phyloP scores from a whole-genome alignment of 2,797 vertebrate species.

The Coranthus polyacanthus region DNA sequence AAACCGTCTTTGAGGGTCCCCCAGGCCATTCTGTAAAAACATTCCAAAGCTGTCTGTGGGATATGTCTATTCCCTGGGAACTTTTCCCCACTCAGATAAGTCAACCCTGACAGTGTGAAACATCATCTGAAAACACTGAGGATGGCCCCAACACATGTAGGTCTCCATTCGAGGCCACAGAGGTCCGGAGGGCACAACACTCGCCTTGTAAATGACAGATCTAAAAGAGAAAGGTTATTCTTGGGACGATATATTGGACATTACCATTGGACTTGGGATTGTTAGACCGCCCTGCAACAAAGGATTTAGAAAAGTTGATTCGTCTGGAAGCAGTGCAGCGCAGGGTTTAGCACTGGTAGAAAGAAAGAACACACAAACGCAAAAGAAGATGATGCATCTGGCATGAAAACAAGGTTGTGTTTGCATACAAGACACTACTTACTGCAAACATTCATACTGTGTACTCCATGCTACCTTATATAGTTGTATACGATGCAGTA shows the following conservation, averaged over 20 bases:
- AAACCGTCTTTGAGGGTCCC: constrained; percentile 52
- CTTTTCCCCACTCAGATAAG: constrained; percentile 72
- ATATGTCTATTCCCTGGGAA: constrained; percentile 75
- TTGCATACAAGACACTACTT: too few species aligned
- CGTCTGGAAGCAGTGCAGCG: not conserved
- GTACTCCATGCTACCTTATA: too few species aligned
- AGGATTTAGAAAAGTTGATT: constrained; percentile 1
- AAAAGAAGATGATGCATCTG: not conserved
- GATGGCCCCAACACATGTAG: constrained; percentile 75
- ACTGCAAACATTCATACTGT: too few species aligned
- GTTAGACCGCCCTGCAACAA: constrained; percentile 1
- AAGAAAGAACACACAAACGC: constrained; percentile 1
- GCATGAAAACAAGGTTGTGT: too few species aligned
- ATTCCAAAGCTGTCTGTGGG: constrained; percentile 73
- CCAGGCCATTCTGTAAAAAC: constrained; percentile 73
- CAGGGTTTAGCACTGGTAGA: constrained; percentile 5
- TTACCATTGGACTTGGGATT: constrained; percentile 26
- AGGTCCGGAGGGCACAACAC: constrained; percentile 65
- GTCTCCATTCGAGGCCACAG: constrained; percentile 61
- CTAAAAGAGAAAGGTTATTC: constrained; percentile 48
- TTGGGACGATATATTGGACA: constrained; percentile 26
- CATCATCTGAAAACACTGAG: constrained; percentile 74
- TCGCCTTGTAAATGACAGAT: constrained; percentile 72
- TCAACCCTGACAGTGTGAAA: constrained; percentile 81
- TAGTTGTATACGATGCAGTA: too few species aligned